Conservation (phyloP, 2,113 vertebrate genomes). For the Leptosomus discolor region DNA sequence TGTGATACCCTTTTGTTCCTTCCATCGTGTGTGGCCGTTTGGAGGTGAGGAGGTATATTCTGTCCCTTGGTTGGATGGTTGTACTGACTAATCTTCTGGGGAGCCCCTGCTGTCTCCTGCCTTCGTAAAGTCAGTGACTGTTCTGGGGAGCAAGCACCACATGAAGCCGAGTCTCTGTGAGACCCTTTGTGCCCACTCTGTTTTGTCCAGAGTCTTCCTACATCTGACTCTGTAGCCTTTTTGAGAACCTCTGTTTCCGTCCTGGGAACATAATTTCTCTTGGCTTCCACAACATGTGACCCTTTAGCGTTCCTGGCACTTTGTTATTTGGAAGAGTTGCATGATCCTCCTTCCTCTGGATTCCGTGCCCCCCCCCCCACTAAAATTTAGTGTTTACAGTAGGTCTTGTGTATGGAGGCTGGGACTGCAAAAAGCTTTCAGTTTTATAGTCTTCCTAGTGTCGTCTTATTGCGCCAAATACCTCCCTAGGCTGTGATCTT, state of each 20-base stretch:
- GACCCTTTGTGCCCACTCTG: not conserved
- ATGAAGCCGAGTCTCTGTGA: not conserved
- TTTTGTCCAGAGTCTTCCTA: not conserved
- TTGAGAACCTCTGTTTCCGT: not conserved
- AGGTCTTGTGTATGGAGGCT: not conserved
- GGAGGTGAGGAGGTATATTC: not conserved
- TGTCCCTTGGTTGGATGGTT: not conserved
- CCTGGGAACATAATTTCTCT: not conserved
- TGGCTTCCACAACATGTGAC: not conserved
- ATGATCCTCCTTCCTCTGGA: not conserved
- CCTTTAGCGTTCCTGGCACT: not conserved
- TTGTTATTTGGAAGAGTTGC: not conserved
- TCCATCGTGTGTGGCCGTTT: not conserved
- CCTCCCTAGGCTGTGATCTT: not conserved
- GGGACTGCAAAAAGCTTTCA: not conserved
- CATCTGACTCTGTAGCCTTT: not conserved
- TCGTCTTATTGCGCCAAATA: not conserved
- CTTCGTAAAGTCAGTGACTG: accelerated
- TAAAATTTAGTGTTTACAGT: not conserved
- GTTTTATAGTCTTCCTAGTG: not conserved
- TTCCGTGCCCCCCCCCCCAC: not conserved
- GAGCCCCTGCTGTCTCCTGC: not conserved
- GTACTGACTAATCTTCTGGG: not conserved
- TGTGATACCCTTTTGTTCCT: not conserved
- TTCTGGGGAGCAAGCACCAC: not conserved